Evolutionary conservation across 2,888 invertebrate species (phyloP), one percentile per base, ranked within the genome.

Genomic region (Venustoraphidia nigricollis): DNA sequence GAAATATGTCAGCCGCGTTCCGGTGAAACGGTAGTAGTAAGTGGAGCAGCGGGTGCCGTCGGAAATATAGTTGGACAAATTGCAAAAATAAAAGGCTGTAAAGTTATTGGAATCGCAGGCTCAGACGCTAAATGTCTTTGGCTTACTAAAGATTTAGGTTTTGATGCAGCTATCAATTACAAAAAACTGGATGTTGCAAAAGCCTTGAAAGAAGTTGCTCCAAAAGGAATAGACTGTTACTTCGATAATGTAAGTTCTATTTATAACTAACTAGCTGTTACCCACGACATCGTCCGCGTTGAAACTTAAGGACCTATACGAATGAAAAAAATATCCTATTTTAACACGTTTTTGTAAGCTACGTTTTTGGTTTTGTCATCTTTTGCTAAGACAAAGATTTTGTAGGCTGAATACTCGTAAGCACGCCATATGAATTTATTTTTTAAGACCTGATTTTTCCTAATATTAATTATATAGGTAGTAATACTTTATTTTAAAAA

Each of bases 1-100:
- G 81, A 85, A 55, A 66, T 84, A 50, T 84, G 83, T 53, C 62
- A 76, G 50, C 83, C 85, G 2, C 79, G 82, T 64, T 55, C 71
- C 5, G 84, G 82, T 9, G 85, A 88, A 63, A 80, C 79, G 1
- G 72, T 87, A 10, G 78, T 81, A 2, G 75, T 88, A 2, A 79
- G 76, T 36, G 79, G 79, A 8, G 87, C 86, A 10, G 86, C 82
- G 34, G 87, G 87, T 14, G 86, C 85, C 37, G 85, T 87, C 10
- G 88, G 87, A 6, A 79, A 76, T 50, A 72, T 80, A 44, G 86
- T 84, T 34, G 86, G 86, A 2, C 87, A 87, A 69, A 81, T 88
- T 52, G 86, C 77, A 1, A 86, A 85, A 67, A 72, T 79, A 44
- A 71, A 79, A 63, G 81, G 79, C 10, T 77, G 82, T 56, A 72